A percentile compares a stretch with the other conserved stretches of the same genome.
Conservation (phyloP, 1,140 invertebrate species). For the Tetramorium simillimum region DNA sequence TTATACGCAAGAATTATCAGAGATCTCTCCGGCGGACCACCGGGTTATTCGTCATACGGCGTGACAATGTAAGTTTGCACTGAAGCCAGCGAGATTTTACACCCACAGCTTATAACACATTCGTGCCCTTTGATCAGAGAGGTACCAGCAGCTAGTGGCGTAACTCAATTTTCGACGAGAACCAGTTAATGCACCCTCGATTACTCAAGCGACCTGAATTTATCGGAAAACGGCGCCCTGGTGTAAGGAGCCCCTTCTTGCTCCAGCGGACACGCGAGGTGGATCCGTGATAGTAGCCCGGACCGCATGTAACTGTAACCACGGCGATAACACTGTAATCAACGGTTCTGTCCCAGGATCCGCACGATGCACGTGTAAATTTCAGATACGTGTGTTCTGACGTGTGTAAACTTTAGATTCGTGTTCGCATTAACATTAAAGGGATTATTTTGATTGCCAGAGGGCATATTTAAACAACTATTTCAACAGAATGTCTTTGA, state of each 20-base stretch:
- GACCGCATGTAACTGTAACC: conserved; percentile 30
- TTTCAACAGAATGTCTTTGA: not conserved
- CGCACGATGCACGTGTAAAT: conserved; percentile 24
- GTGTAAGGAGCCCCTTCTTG: conserved; percentile 65
- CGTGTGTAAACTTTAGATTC: conserved; percentile 16
- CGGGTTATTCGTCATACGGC: not conserved
- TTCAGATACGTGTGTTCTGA: conserved; percentile 4
- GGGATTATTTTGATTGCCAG: not conserved
- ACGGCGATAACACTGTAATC: conserved; percentile 40
- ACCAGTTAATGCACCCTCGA: conserved; percentile 69
- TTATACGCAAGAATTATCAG: conserved; percentile 8
- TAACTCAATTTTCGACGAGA: conserved; percentile 73
- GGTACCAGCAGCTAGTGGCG: conserved; percentile 39
- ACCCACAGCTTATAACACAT: conserved; percentile 62
- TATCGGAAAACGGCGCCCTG: conserved; percentile 63
- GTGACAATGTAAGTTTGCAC: conserved; percentile 1
- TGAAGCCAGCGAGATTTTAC: conserved; percentile 58
- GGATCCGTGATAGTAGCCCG: conserved; percentile 17
- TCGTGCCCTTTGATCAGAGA: conserved; percentile 63
- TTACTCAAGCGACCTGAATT: conserved; percentile 72
- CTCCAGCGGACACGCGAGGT: not conserved
- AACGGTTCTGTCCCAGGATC: conserved; percentile 14
- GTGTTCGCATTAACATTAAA: conserved; percentile 26
- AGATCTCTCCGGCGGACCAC: not conserved
- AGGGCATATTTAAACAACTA: not conserved